These are phyloP conservation scores for Pipistrellus nathusii DNA, from an alignment of 2,797 vertebrate genomes.

Conservation along the genomic window DNA sequence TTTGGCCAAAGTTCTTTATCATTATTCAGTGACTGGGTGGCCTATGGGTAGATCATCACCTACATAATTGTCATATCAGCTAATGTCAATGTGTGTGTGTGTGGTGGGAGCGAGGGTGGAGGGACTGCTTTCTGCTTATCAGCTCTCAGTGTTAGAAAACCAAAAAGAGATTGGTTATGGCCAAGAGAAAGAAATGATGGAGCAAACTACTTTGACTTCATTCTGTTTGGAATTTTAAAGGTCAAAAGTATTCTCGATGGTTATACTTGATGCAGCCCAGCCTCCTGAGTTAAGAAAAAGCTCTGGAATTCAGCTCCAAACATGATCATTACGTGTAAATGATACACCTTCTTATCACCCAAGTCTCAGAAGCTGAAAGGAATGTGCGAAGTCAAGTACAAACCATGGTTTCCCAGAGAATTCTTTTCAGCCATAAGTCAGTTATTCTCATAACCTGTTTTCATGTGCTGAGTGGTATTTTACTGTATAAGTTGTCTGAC, in stretches of 20 bases:
- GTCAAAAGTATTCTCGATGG: neutral
- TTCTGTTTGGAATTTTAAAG: neutral
- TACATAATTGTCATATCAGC: neutral
- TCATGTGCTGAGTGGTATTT: slow-evolving; percentile 37
- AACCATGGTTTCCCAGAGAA: slow-evolving; percentile 7
- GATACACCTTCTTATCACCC: neutral
- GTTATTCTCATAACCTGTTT: slow-evolving; percentile 66
- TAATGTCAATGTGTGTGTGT: rapidly evolving
- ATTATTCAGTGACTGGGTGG: rapidly evolving
- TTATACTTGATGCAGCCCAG: neutral
- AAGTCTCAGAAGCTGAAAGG: slow-evolving; percentile 47
- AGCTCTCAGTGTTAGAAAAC: neutral
- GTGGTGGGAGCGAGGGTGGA: too few species aligned
- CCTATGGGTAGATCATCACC: neutral
- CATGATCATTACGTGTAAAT: neutral
- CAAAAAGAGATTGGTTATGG: neutral
- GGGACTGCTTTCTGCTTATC: neutral
- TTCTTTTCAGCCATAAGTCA: slow-evolving; percentile 56
- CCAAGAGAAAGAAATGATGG: neutral
- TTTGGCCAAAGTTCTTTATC: neutral
- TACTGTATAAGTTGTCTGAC: slow-evolving; percentile 61
- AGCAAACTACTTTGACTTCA: neutral
- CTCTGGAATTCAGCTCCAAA: neutral
- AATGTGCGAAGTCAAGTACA: slow-evolving; percentile 60
- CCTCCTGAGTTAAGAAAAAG: neutral